A percentile compares a stretch with the other conserved stretches of the same genome.
Evolutionary conservation across 2,888 invertebrate genomes (phyloP).

Genomic region (Ommatoiulus sabulosus): DNA sequence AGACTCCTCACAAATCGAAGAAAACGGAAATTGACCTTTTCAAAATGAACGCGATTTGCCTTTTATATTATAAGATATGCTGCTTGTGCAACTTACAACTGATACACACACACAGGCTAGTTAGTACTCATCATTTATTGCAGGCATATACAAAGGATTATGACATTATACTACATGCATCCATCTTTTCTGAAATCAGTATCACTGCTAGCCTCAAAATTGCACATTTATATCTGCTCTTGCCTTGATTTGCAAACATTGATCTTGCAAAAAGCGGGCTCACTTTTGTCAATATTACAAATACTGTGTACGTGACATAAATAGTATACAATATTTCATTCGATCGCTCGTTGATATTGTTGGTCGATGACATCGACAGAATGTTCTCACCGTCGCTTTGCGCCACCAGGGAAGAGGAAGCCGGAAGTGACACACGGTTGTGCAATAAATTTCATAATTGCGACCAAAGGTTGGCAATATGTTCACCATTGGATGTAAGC

Average conservation of each 20-base stretch:
- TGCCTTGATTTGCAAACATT: not conserved
- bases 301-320: not conserved
- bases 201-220: not conserved
- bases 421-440: no score
- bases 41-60: no score
- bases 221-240: not conserved
- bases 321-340: slow-evolving; percentile 17
- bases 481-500: no score
- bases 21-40: no score
- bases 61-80: no score
- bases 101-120: not conserved
- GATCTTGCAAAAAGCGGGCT: not conserved
- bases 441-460: no score
- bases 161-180: not conserved
- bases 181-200: not conserved
- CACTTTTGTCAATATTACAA: not conserved
- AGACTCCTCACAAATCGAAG: no score
- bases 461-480: no score
- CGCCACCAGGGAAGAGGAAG: no score
- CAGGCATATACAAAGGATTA: slow-evolving; percentile 4
- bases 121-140: not conserved
- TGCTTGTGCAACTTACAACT: no score
- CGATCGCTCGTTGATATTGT: not conserved
- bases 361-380: no score
- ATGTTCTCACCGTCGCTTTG: no score